Evolutionary conservation across 2,113 vertebrate species (phyloP), one percentile per base, ranked within the genome.

Genomic region (Campylomormyrus numenius): DNA sequence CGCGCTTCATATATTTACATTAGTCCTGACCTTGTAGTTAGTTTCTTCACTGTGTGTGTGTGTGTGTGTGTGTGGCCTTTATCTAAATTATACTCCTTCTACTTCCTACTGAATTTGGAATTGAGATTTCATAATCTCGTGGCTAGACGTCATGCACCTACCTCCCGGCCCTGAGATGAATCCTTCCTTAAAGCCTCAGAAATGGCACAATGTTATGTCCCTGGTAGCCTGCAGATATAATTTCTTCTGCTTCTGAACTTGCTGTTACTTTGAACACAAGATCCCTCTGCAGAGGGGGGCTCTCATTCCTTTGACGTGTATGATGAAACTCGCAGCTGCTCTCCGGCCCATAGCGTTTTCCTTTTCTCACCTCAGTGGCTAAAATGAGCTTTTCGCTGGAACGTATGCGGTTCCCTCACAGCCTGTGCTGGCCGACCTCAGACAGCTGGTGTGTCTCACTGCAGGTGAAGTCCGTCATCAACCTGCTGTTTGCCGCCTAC

Each of bases 391-490:
- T 70, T 70, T 70, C 3, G 10, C n/a, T 31, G 62, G 31, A 42
- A 42, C 5, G 1, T 80, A 39, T 17, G 35, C 5, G 15, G 31
- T 19, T 80, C 74, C 74, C 35, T 8, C 4, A n/a, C 35, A 42
- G 74, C 35, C 15, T 42, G 74, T 80, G 74, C 35, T 42, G 35
- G 35, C 35, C 74, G 11, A 39, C 35, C 35, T 80, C 74, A 80
- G 74, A 45, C 83, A 24, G 83, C 83, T 85, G 83, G 21, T 46
- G 27, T 90, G 21, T 93, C 19, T 93, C 31, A 93, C 94, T 93
- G 9, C 95, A 99, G 98, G 98, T 98, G 88, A 99, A 99, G 93
- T 98, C 98, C 24, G 98, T 99, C 88, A 98, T 99, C 93, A 99
- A 99, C 92, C 97, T 99, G 91, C 94, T 99, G 92, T 99, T 99